Conservation (phyloP, 2,113 vertebrate species). For the Cichladusa arquata region DNA sequence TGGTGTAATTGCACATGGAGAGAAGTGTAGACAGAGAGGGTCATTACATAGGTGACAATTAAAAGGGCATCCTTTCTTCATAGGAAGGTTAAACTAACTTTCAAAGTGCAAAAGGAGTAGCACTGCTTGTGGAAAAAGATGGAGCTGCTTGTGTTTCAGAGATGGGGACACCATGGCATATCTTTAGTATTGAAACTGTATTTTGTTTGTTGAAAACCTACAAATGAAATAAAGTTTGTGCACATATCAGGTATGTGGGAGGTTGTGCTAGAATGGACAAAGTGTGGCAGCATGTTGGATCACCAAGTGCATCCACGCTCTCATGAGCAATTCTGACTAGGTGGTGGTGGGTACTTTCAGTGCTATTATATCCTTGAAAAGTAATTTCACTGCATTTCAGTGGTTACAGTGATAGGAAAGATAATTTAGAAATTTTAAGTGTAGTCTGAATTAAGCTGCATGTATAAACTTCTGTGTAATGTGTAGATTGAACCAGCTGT, state of each 20-base stretch:
- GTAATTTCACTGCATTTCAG: neutral
- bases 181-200: neutral
- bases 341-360: neutral
- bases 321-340: neutral
- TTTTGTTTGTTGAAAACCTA: neutral
- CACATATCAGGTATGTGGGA: accelerated
- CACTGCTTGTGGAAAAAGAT: neutral
- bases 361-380: neutral
- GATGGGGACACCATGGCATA: neutral
- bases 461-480: neutral
- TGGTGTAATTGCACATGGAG: neutral
- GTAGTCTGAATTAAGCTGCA: neutral
- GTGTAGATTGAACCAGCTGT: neutral
- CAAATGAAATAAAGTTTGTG: neutral
- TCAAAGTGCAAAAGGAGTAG: neutral
- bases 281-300: neutral
- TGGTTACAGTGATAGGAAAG: neutral
- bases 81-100: neutral
- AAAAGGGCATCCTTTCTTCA: neutral
- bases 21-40: neutral
- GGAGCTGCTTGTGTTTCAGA: neutral
- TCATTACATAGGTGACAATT: neutral
- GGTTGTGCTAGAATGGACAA: neutral
- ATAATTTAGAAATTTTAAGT: neutral
- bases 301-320: neutral